Base-by-base conservation (phyloP, 1,140 invertebrate genomes). In the Druon quercuslanigerum region DNA sequence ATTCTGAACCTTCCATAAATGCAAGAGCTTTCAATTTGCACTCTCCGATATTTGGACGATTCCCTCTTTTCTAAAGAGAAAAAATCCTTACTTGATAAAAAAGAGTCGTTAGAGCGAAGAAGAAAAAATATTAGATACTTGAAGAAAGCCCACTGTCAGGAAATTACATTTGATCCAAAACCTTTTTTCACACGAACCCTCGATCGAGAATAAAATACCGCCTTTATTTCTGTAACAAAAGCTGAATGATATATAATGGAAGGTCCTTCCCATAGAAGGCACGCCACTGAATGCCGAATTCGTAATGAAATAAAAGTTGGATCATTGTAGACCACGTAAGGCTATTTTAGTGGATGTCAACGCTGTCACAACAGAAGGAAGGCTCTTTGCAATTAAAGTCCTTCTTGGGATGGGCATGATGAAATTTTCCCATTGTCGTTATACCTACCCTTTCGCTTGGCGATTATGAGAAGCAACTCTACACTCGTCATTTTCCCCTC, bases 191-290 rank as follows among this genome's bases (percentile, higher is more conserved):
- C 40, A 11, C 7, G 40, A 46, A 46, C 40, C 40, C 40, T 46
- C 40, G 7, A 46, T 46, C 40, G 40, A 11, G 7, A 46, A 46
- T 46, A 46, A 46, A 9, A 46, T 14, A 71, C 19, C 70, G 40
- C 51, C 12, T 71, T 56, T 73, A 25, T 70, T 56, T 78, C 7
- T 50, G 19, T 50, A 46, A 79, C 50, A 75, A 16, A 17, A 57
- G 72, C 60, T n/a, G 16, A 57, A 79, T 79, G 54, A 60, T 50
- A 76, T 70, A 54, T 46, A 46, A 46, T 46, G 40, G 52, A 57
- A 57, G 11, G 17, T 56, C 17, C 54, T 19, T 3, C 1, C 7
- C 33, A 57, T 13, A 57, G 25, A 57, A 25, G 56, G 56, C 17
- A 56, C 19, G 13, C 19, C 19, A 57, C 3, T 57, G 56, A 57